A percentile compares a stretch with the other conserved stretches of the same genome.
These are phyloP conservation scores for Gisinianus flammeolus DNA, from an alignment of 2,888 invertebrate species.

Conservation along the genomic window DNA sequence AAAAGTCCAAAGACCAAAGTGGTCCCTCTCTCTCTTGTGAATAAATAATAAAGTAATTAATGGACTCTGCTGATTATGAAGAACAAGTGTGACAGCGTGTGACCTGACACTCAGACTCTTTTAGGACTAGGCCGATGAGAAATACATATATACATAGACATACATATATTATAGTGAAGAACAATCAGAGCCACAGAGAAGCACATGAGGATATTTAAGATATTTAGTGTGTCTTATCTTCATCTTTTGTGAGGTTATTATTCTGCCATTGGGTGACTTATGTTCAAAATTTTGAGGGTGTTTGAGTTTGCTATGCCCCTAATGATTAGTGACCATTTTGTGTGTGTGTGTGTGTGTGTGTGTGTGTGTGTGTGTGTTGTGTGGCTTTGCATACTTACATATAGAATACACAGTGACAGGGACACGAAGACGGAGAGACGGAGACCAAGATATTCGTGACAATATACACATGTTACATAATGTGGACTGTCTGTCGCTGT, in stretches of 20 bases:
- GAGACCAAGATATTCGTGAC: neutral
- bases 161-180: neutral
- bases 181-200: neutral
- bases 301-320: too few species aligned
- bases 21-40: neutral
- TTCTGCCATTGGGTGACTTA: neutral
- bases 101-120: neutral
- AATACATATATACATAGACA: neutral
- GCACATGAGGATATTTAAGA: neutral
- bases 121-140: neutral
- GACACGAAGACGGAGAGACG: neutral
- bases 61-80: neutral
- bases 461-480: neutral
- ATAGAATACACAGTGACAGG: neutral
- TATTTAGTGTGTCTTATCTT: neutral
- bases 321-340: neutral
- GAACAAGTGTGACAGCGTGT: conserved; percentile 10
- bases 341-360: neutral
- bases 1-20: neutral
- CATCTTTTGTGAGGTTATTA: neutral
- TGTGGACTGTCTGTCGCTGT: neutral
- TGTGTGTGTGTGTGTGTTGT: too few species aligned
- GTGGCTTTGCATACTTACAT: neutral
- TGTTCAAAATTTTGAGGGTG: neutral
- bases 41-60: neutral